phyloP scores from a whole-genome alignment of 2,113 vertebrate genomes.

The Oxyruncus cristatus region DNA sequence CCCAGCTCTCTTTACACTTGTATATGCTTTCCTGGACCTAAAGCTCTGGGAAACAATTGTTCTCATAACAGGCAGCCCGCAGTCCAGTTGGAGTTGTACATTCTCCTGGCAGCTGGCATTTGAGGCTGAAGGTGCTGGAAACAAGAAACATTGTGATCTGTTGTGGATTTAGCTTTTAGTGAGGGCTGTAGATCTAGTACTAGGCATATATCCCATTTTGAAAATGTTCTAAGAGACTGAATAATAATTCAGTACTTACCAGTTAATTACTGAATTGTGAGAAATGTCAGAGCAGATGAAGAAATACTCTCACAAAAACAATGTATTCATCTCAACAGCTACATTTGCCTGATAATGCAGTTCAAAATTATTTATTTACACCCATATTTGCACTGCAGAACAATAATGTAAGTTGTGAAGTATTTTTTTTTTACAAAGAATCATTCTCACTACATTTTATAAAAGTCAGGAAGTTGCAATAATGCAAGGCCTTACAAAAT shows the following conservation, averaged over 20 bases:
- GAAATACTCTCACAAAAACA: constrained; percentile 10
- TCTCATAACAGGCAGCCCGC: neutral
- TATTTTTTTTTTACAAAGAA: neutral
- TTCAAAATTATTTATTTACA: constrained; percentile 50
- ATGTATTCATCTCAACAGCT: constrained; percentile 26
- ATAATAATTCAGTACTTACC: constrained; percentile 20
- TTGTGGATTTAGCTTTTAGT: neutral
- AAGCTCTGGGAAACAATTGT: neutral
- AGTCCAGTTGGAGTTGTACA: rapidly evolving
- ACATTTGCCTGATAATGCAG: constrained; percentile 39
- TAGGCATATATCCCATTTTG: neutral
- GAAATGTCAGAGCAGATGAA: constrained; percentile 24
- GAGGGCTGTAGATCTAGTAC: neutral
- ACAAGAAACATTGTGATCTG: neutral
- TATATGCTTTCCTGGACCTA: neutral
- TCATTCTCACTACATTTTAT: neutral
- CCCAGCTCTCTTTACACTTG: neutral
- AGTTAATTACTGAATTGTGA: constrained; percentile 27
- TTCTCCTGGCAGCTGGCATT: neutral
- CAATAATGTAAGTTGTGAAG: neutral
- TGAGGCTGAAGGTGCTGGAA: neutral
- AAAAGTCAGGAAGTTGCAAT: constrained; percentile 23
- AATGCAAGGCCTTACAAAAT: constrained; percentile 4
- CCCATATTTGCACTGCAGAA: constrained; percentile 14
- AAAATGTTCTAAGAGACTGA: constrained; percentile 13